These are phyloP conservation scores for Artemia franciscana DNA, from an alignment of 1,140 invertebrate species.

Conservation along the genomic window DNA sequence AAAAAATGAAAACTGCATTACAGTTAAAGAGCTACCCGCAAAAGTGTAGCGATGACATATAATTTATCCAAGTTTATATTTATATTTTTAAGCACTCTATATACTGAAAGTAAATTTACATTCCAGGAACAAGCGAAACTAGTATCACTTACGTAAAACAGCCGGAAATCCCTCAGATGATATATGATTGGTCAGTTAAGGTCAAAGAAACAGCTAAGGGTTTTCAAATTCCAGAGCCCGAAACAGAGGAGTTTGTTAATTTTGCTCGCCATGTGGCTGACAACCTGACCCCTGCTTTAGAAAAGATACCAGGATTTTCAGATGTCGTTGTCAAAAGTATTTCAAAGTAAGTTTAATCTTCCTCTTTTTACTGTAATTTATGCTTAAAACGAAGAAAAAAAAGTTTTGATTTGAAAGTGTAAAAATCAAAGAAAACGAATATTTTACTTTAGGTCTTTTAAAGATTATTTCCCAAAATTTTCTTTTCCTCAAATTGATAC, in stretches of 20 bases:
- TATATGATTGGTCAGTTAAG: slow-evolving; percentile 45
- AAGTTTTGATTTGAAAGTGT: no score
- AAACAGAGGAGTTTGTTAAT: slow-evolving; percentile 41
- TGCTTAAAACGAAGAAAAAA: no score
- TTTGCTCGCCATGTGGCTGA: slow-evolving; percentile 39
- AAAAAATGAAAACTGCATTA: no score
- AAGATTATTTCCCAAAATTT: not conserved
- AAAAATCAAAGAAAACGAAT: slow-evolving; percentile 4
- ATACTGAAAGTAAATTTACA: no score
- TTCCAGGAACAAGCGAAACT: not conserved
- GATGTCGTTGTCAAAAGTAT: slow-evolving; percentile 39
- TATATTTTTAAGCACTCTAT: no score
- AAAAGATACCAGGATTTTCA: slow-evolving; percentile 42
- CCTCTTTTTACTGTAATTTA: no score
- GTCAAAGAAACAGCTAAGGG: slow-evolving; percentile 47
- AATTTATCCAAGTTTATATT: no score
- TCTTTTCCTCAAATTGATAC: no score
- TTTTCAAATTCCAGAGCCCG: slow-evolving; percentile 38
- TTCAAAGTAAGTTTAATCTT: slow-evolving; percentile 32
- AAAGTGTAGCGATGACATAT: no score
- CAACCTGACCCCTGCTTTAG: slow-evolving; percentile 34
- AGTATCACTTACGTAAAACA: not conserved
- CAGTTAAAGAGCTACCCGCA: no score
- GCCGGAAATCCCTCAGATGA: slow-evolving; percentile 15
- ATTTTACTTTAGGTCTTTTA: slow-evolving; percentile 4